Base-by-base conservation (phyloP, 2,888 invertebrate species). In the Deilephila elpenor region DNA sequence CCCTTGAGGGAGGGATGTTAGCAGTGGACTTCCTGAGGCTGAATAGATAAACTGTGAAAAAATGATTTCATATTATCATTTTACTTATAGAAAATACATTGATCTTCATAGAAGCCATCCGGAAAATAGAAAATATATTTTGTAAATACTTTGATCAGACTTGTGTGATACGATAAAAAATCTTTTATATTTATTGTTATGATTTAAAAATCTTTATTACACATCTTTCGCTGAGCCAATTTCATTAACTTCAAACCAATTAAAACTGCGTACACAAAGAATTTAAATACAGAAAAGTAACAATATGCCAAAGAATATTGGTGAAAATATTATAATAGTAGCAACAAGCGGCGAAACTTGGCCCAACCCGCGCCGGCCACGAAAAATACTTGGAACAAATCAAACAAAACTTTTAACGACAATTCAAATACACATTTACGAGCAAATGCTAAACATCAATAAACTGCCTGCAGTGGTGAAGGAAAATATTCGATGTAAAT, bases 361-460 rank as follows among this genome's bases (percentile, higher is more conserved):
- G 17, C 44, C 59, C 14, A 59, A 73, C 72, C 44, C 37, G 19
- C 19, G 20, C 7, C 67, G n/a, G 70, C 74, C 74, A 73, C 77
- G 74, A 75, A 78, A 78, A 77, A 76, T 75, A 79, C 76, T 73
- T 71, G 70, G 73, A 62, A 74, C 71, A 75, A 78, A 75, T 32
- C 74, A 73, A 67, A 73, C 59, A 67, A 73, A 80, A 81, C 76
- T 79, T 82, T 78, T 78, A 78, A 80, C 79, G 78, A 78, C 78
- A 72, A 77, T 81, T 78, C 71, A 73, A 78, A 80, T 77, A 78
- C 37, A 76, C 75, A 74, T 75, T 77, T 61, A 64, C 71, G 71
- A 70, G 74, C 72, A 76, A 77, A 77, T 20, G 64, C 25, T 56
- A 44, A 44, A 44, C 44, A 59, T 72, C 51, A 44, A 14, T 29